These are phyloP conservation scores for Xyrauchen texanus DNA, from an alignment of 2,113 vertebrate genomes.

Conservation along the genomic window DNA sequence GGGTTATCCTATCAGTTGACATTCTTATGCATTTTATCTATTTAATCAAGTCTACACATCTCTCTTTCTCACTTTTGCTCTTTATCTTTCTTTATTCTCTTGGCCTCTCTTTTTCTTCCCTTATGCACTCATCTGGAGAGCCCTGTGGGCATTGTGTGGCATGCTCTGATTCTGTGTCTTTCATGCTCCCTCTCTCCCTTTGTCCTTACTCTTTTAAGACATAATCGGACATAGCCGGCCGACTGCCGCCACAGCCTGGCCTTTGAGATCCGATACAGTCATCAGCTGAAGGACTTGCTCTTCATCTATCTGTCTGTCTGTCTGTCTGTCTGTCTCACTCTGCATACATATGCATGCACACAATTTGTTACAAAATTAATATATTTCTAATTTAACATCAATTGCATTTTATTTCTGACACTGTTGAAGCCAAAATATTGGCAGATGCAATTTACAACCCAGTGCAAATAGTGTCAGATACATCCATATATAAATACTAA, in stretches of 20 bases:
- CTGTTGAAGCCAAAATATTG: too few species aligned
- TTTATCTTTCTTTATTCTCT: constrained; percentile 54
- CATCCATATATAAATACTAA: too few species aligned
- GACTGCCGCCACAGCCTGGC: constrained; percentile 17
- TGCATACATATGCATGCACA: too few species aligned
- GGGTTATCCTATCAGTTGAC: constrained; percentile 42
- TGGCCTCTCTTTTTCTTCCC: constrained; percentile 18
- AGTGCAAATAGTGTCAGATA: too few species aligned
- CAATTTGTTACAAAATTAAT: too few species aligned
- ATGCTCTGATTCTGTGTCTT: constrained; percentile 43
- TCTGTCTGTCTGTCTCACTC: too few species aligned
- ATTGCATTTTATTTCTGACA: too few species aligned
- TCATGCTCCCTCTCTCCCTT: constrained; percentile 37
- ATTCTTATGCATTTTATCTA: constrained; percentile 1
- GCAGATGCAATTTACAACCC: not conserved
- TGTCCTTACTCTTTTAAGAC: constrained; percentile 54
- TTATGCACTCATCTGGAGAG: constrained; percentile 31
- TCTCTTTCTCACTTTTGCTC: constrained; percentile 50
- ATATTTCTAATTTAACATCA: too few species aligned
- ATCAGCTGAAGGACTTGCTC: constrained; percentile 18
- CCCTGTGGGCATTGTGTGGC: constrained; percentile 40
- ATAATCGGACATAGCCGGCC: constrained; percentile 44
- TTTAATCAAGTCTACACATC: constrained; percentile 41
- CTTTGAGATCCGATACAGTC: constrained; percentile 39
- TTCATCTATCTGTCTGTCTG: not conserved